Base-by-base conservation (phyloP, 92 coral and sea anemone species). In the Zoanthus solanderi region DNA sequence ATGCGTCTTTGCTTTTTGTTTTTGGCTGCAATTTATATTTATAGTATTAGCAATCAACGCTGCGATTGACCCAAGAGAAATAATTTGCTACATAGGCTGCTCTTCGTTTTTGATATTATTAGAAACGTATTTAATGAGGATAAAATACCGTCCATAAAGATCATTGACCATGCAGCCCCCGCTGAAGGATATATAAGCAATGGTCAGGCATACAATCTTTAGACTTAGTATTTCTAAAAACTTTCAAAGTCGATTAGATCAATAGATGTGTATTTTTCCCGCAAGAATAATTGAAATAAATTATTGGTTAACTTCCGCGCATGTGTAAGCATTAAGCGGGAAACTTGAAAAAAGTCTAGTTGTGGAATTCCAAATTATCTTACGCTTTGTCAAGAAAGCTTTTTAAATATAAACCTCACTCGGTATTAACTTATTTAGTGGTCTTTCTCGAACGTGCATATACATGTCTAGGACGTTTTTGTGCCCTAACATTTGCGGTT, bases 391-490 rank as follows among this genome's bases (percentile, higher is more conserved):
- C 76, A 11, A 72, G 15, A 23, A 28, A 23, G 28, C 34, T 8
- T 6, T 67, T 67, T 30, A 30, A 67, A 72, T 7, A 32, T 72
- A 14, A 0, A 34, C 7, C 50, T 72, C 18, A 9, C 34, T 67
- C 72, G 23, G 14, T 67, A 9, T n/a, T n/a, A n/a, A n/a, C n/a
- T 1, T 67, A 67, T 23, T 29, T 28, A 23, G 72, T 67, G 72
- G 12, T 23, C 14, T 4, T 9, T 7, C 12, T 10, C 32, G 28
- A 67, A 67, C 37, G 34, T 28, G 72, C 8, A 30, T 34, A 4
- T 37, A 37, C 42, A 87, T 90, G 91, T 47, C 94, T 68, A 89
- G 87, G 23, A 77, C 92, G 83, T 91, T 91, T 91, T 72, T 91
- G 78, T 91, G 78, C 79, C 94, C 89, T 50, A 87, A 72, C 44